Percentiles rank a stretch among this genome's conserved stretches.
These are phyloP conservation scores for Neogale vison DNA, from an alignment of 2,113 vertebrate genomes.

Conservation along the genomic window DNA sequence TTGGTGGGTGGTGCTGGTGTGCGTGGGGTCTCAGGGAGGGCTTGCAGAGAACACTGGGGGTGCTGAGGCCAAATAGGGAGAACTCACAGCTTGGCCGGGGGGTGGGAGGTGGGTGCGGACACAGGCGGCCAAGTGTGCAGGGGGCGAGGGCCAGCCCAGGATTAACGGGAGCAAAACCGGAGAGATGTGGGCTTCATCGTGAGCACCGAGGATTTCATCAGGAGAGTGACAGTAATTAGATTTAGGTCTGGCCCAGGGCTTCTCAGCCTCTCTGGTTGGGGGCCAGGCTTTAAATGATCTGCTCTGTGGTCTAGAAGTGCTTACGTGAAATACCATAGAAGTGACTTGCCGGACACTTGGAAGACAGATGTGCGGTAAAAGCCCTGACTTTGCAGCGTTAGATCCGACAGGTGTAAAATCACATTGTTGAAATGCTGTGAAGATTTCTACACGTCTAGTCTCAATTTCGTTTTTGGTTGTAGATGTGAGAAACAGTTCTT, in stretches of 20 bases:
- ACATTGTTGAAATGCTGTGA: background rate
- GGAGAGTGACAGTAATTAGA: background rate
- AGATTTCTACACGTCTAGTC: background rate
- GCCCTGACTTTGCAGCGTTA: background rate
- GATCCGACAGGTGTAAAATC: background rate
- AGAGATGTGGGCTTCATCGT: background rate
- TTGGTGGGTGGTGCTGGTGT: background rate
- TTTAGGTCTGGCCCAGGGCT: background rate
- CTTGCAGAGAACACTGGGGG: background rate
- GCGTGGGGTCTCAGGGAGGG: background rate
- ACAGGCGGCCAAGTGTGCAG: background rate
- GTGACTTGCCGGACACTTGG: background rate
- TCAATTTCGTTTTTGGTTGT: background rate
- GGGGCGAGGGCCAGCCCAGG: too few species aligned
- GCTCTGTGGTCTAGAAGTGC: background rate
- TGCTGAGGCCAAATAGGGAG: background rate
- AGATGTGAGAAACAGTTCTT: background rate
- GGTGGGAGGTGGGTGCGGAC: background rate
- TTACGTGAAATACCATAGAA: background rate
- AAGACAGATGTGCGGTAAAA: background rate
- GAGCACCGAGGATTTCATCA: background rate
- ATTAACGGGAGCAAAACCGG: background rate
- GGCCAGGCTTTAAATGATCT: background rate
- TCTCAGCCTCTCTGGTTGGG: background rate
- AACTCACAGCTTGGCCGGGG: fast-evolving